A percentile compares a stretch with the other conserved stretches of the same genome.
Conservation (phyloP, 2,888 invertebrate species). For the Tinea semifulvella region DNA sequence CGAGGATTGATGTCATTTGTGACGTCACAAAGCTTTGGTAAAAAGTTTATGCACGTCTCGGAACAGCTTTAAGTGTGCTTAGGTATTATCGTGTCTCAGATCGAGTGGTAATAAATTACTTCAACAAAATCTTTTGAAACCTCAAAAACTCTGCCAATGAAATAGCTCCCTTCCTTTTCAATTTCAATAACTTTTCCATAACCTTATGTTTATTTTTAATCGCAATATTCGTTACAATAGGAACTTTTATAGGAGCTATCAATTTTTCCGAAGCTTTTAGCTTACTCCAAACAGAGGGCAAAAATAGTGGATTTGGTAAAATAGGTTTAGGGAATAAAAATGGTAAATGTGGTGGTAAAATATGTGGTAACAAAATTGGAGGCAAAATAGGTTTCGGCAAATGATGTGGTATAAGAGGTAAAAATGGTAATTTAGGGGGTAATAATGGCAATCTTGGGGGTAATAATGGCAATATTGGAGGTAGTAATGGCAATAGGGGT, state of each 20-base stretch:
- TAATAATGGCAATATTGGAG: slow-evolving; percentile 15
- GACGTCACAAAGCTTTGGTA: too few species aligned
- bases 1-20: too few species aligned
- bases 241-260: slow-evolving; percentile 1
- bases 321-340: slow-evolving; percentile 20
- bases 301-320: slow-evolving; percentile 21
- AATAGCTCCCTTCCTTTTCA: slow-evolving; percentile 34
- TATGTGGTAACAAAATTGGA: slow-evolving; percentile 4
- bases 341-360: slow-evolving; percentile 16
- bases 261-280: slow-evolving; percentile 1
- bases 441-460: slow-evolving; percentile 14
- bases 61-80: too few species aligned
- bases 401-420: slow-evolving; percentile 17
- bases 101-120: slow-evolving; percentile 17
- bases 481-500: slow-evolving; percentile 18
- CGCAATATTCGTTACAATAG: slow-evolving; percentile 17
- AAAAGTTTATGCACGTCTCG: too few species aligned
- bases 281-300: slow-evolving; percentile 16
- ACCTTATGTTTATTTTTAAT: slow-evolving; percentile 23
- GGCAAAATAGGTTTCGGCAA: slow-evolving; percentile 17
- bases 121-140: slow-evolving; percentile 32
- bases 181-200: slow-evolving; percentile 29
- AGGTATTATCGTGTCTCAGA: too few species aligned
- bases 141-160: slow-evolving; percentile 31
- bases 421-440: background rate